These are phyloP conservation scores for Parasteatoda tepidariorum DNA, from an alignment of 1,140 invertebrate genomes.

Conservation along the genomic window DNA sequence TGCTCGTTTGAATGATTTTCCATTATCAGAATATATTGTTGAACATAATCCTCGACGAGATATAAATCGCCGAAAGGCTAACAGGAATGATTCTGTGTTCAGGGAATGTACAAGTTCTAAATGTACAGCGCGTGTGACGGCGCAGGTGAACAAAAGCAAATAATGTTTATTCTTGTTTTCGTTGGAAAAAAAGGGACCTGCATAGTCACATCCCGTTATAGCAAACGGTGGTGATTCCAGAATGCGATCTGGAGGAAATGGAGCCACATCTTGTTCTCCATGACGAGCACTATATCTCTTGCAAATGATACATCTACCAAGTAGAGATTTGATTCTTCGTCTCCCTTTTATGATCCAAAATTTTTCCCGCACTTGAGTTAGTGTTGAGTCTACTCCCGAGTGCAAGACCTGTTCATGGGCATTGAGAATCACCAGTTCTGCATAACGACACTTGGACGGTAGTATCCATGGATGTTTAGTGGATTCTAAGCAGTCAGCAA, in stretches of 20 bases:
- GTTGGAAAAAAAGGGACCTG: background rate
- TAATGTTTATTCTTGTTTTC: no score
- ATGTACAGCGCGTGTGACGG: no score
- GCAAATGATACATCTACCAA: background rate
- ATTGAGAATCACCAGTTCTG: background rate
- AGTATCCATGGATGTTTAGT: background rate
- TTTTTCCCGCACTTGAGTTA: background rate
- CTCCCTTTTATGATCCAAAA: no score
- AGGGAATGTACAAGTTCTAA: background rate
- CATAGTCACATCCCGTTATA: background rate
- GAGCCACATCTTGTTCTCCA: background rate
- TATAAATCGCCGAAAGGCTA: background rate
- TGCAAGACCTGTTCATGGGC: background rate
- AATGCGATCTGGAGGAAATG: background rate
- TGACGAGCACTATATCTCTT: background rate
- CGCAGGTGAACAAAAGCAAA: background rate
- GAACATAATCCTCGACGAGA: background rate
- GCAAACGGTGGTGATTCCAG: background rate
- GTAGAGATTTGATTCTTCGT: background rate
- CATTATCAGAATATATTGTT: constrained; percentile 66
- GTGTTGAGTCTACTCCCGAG: background rate
- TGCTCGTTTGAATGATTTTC: constrained; percentile 67
- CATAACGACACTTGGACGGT: background rate
- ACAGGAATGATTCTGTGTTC: background rate
- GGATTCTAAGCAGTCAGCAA: background rate